These are phyloP conservation scores for Slavum lentiscoides DNA, from an alignment of 2,888 invertebrate species.

Conservation along the genomic window DNA sequence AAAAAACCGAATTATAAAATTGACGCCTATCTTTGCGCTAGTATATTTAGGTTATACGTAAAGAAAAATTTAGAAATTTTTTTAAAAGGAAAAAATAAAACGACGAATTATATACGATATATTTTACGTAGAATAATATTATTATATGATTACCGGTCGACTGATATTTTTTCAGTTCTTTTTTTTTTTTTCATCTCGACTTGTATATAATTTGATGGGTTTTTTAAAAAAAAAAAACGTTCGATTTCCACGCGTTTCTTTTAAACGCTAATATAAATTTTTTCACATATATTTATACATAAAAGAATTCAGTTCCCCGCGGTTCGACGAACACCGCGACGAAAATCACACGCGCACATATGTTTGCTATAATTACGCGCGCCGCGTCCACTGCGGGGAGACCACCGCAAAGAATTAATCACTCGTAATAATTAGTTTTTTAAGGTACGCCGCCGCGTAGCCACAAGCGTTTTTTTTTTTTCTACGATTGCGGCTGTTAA, in stretches of 20 bases:
- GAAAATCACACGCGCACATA: not conserved
- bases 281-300: too few relatives aligned
- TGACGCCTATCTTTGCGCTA: too few relatives aligned
- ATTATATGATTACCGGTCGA: not conserved
- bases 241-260: not conserved
- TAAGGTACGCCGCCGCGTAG: conserved; percentile 26
- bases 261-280: not conserved
- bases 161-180: not conserved
- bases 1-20: too few relatives aligned
- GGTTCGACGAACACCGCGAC: not conserved
- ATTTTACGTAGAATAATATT: too few relatives aligned
- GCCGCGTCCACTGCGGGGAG: not conserved
- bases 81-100: too few relatives aligned
- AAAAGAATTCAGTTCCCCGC: too few relatives aligned
- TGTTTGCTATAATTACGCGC: not conserved
- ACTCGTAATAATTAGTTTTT: conserved; percentile 47
- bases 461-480: conserved; percentile 26
- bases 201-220: not conserved
- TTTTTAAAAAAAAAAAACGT: too few relatives aligned
- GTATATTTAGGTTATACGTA: too few relatives aligned
- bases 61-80: too few relatives aligned
- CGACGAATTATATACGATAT: too few relatives aligned
- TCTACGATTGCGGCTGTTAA: conserved; percentile 20
- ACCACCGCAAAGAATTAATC: conserved; percentile 45
- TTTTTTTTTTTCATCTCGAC: not conserved